A percentile compares a stretch with the other conserved stretches of the same genome.
Evolutionary conservation across 92 coral and sea anemone species (phyloP).

Genomic region (Parazoanthus darwini): DNA sequence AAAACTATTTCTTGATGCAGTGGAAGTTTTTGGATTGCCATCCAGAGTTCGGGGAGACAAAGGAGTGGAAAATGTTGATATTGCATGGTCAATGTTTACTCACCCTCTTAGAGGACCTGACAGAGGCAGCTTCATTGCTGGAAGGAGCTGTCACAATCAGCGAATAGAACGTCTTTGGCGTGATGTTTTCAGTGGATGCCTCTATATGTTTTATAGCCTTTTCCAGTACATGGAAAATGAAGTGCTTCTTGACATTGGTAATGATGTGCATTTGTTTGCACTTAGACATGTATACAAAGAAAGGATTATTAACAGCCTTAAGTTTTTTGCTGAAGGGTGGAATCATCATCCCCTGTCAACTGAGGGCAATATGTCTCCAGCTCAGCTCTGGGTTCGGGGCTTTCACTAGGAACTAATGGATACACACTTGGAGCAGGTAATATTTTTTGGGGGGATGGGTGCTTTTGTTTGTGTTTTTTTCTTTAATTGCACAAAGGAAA

Average conservation of each 20-base stretch:
- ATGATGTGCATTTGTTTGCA: slow-evolving; percentile 65
- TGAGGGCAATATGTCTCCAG: slow-evolving; percentile 65
- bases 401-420: too few relatives aligned
- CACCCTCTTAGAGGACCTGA: slow-evolving; percentile 60
- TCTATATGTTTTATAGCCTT: slow-evolving; percentile 49
- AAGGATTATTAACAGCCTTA: slow-evolving; percentile 53
- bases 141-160: slow-evolving; percentile 64
- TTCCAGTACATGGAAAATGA: slow-evolving; percentile 57
- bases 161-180: slow-evolving; percentile 62
- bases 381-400: slow-evolving; percentile 77
- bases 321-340: slow-evolving; percentile 67
- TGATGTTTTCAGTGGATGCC: slow-evolving; percentile 56
- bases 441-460: too few relatives aligned
- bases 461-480: too few relatives aligned
- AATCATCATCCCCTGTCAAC: slow-evolving; percentile 69
- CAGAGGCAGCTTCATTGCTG: slow-evolving; percentile 64
- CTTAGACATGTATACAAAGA: slow-evolving; percentile 53
- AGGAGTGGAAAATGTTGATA: slow-evolving; percentile 66
- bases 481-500: too few relatives aligned
- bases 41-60: slow-evolving; percentile 66
- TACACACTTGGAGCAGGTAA: too few relatives aligned
- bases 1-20: slow-evolving; percentile 54
- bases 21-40: slow-evolving; percentile 61
- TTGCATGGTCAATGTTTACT: slow-evolving; percentile 55
- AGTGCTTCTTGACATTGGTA: slow-evolving; percentile 55